Evolutionary conservation across 2,888 invertebrate genomes (phyloP), one percentile per base, ranked within the genome.

Genomic region (Nymphalis polychloros): DNA sequence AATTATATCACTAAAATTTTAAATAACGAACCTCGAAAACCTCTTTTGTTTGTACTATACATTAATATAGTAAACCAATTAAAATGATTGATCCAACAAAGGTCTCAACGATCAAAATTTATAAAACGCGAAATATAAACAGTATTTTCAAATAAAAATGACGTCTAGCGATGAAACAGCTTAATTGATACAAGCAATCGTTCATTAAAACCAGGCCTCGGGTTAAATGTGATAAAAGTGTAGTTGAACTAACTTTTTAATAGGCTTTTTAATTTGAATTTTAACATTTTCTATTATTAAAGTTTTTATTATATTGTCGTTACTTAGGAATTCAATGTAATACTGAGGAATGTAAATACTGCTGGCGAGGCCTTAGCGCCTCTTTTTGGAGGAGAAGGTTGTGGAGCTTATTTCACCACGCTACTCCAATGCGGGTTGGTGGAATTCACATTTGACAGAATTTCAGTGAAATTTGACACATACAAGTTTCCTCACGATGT

Each of bases 61-160:
- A 69, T 63, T 55, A 68, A 73, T 72, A 70, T 68, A 72, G 75
- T 72, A 74, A 77, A 75, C 77, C 86, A 86, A 85, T 88, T 84
- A 83, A 82, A 81, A 78, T 84, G 82, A 88, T 86, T 84, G 84
- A 83, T 84, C 78, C 80, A 76, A 79, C 76, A 64, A 71, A 53
- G 52, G 49, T 63, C 63, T 53, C 59, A 61, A 66, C 57, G 59
- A 68, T 63, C 17, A 47, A 61, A 66, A 47, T 62, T 62, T 53
- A 62, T 62, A 59, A 68, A 64, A 61, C 13, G 41, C 17, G 31
- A 55, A 57, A 41, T 57, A 57, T 57, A 57, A 41, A 53, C 27
- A 16, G 17, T 53, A 16, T 53, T 53, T 53, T 49, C 2, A 1
- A 19, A 3, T 7, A 50, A 50, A 49, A 49, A 50, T 50, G 8